Evolutionary conservation across 2,888 invertebrate species (phyloP), one percentile per base, ranked within the genome.

Genomic region (Caenorhabditis afra): DNA sequence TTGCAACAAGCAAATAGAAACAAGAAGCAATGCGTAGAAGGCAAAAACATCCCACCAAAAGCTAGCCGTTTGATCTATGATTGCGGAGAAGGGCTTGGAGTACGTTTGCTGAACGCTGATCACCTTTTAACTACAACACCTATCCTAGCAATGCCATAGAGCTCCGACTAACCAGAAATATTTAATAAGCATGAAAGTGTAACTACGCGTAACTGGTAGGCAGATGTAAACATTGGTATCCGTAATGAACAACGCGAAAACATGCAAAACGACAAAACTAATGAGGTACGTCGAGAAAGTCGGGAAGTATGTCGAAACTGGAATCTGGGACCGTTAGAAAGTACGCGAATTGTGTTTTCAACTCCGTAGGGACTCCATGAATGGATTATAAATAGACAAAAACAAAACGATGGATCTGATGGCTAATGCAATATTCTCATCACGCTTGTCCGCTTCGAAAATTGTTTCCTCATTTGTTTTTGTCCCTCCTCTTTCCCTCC

Each of bases 41-140:
- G n/a, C n/a, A 57, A 22, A 44, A 35, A 45, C 39, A 49, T 35
- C n/a, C 10, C 10, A 16, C 8, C 12, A 47, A 45, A 49, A 67
- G 50, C 58, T 41, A 44, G 50, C 59, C 23, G 52, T 68, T 68
- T 53, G 68, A 68, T 59, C 52, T 68, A 16, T 41, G 58, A 55
- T 47, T 35, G 14, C 5, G 20, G 10, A 1, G 3, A 14, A 12
- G 5, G 16, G 22, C 41, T 37, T 23, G 29, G 11, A 11, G 12
- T 67, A 58, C 67, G 7, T 58, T 58, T 58, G 57, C 4, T 23
- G 12, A 16, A n/a, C 1, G 22, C 1, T 41, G 39, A 16, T 47
- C 4, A 23, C 50, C 14, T 47, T 29, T 29, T 29, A 29, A 7
- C 29, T 29, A 29, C 29, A 7, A 29, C 29, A 5, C 4, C 29